Evolutionary conservation across 2,113 vertebrate species (phyloP), one percentile per base, ranked within the genome.

Genomic region (Turnix velox): DNA sequence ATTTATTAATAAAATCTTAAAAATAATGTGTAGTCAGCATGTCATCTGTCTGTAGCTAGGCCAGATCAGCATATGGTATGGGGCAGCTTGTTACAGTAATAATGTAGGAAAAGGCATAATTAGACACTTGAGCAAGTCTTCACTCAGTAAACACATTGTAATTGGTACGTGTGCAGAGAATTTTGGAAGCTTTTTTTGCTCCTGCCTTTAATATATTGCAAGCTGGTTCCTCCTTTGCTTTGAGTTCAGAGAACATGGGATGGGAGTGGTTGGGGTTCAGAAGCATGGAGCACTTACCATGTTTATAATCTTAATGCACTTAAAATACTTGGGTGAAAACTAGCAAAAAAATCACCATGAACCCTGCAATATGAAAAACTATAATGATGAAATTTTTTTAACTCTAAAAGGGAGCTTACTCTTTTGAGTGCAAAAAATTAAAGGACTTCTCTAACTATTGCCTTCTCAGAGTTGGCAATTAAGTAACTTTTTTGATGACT

Each of bases 1-100:
- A 74, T 12, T 33, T 24, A 37, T 89, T 91, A 96, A 96, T 96
- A 96, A 96, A 96, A 75, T 30, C 51, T 89, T 91, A 14, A 77
- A 91, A 93, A 94, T 62, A 31, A 66, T 12, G 25, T 65, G 87
- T 92, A 91, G 92, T 92, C 77, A 92, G 92, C 57, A 77, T 80
- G 94, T 75, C 2, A 1, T 96, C 91, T 94, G 87, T 95, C 74
- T 89, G 55, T 22, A 96, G 95, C 78, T 75, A 90, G 87, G 67
- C 66, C 91, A 91, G 89, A 92, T 95, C 82, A 80, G 71, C 66
- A 48, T 82, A 31, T 69, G 87, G 46, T 49, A 10, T 55, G 67
- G 89, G 51, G 84, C 59, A 7, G 43, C 74, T 84, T 49, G 42
- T 83, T 92, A 31, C 51, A 43, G 77, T 79, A 94, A 84, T 81